These are phyloP conservation scores for Azorinus chamasolen DNA, from an alignment of 2,888 invertebrate genomes.

Conservation along the genomic window DNA sequence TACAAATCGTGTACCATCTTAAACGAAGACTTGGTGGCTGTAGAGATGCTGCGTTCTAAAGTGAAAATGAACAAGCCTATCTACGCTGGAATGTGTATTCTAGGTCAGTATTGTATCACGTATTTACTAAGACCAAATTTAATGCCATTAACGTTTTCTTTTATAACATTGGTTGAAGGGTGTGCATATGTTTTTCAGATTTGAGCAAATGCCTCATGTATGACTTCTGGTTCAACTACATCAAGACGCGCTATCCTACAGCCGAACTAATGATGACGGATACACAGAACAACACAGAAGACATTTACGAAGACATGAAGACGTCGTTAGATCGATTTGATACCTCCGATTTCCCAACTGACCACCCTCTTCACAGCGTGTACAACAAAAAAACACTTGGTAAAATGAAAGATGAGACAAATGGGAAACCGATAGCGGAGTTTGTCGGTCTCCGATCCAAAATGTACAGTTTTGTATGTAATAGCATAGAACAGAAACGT, in stretches of 20 bases:
- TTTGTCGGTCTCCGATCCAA: conserved; percentile 70
- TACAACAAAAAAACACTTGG: conserved; percentile 79
- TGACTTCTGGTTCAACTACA: too few relatives aligned
- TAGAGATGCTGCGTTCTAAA: conserved; percentile 5
- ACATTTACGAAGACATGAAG: conserved; percentile 34
- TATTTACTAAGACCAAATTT: too few relatives aligned
- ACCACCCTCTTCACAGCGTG: conserved; percentile 64
- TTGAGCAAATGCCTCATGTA: too few relatives aligned
- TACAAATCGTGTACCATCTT: conserved; percentile 25
- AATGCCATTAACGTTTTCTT: too few relatives aligned
- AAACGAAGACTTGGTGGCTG: conserved; percentile 19
- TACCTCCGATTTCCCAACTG: conserved; percentile 74
- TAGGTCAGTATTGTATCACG: too few relatives aligned
- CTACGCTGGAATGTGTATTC: conserved; percentile 21
- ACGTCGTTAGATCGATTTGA: conserved; percentile 23
- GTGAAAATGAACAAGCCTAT: conserved; percentile 22
- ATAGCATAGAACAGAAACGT: conserved; percentile 37
- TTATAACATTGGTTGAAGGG: too few relatives aligned
- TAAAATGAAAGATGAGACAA: conserved; percentile 81
- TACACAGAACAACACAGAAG: too few relatives aligned
- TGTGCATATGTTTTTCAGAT: too few relatives aligned
- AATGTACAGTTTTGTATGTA: conserved; percentile 34
- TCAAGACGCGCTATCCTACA: too few relatives aligned
- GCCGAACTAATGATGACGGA: too few relatives aligned
- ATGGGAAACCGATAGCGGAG: conserved; percentile 70